Evolutionary conservation across 92 coral and sea anemone genomes (phyloP), one percentile per base, ranked within the genome.

Genomic region (Phenganax subtilis): DNA sequence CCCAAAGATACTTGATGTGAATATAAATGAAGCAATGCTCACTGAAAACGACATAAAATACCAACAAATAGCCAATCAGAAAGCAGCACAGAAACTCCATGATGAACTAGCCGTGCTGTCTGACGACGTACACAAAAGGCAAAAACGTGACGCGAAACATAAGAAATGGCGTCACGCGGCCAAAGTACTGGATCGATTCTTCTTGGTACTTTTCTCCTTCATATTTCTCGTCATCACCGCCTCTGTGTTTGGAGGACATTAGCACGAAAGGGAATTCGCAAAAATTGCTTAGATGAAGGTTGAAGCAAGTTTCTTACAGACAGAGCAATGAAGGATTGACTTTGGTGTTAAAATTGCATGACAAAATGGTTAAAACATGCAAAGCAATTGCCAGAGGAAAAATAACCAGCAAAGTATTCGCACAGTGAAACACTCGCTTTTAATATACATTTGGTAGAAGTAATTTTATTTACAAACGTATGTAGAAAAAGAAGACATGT

Each of bases 91-190:
- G n/a, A 64, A 51, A 8, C 6, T 64, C 27, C 57, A 17, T 28
- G 60, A 63, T 1, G 74, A 63, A 20, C 83, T 79, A 20, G 27
- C 83, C 10, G 74, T 79, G 27, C 62, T 79, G 29, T 7, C 83
- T 3, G 44, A 17, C 6, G 83, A 79, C 28, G 74, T 64, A 3
- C 63, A 25, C 7, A 63, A 8, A 51, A 51, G 83, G 47, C 83
- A 79, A 64, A 79, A 44, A 4, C 83, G 62, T 11, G 75, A 86
- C 27, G 83, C 72, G 12, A 86, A 82, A 64, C 77, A 83, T 63
- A 88, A 81, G 82, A 89, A 91, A 76, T 93, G 98, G 98, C 96
- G 89, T 15, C 75, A 80, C 69, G 94, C 94, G 2, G 97, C 98
- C 6, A 85, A 86, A 54, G 88, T 93, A 31, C 76, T 90, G 25